phyloP scores from a whole-genome alignment of 2,113 vertebrate species.

The Oenanthe melanoleuca region DNA sequence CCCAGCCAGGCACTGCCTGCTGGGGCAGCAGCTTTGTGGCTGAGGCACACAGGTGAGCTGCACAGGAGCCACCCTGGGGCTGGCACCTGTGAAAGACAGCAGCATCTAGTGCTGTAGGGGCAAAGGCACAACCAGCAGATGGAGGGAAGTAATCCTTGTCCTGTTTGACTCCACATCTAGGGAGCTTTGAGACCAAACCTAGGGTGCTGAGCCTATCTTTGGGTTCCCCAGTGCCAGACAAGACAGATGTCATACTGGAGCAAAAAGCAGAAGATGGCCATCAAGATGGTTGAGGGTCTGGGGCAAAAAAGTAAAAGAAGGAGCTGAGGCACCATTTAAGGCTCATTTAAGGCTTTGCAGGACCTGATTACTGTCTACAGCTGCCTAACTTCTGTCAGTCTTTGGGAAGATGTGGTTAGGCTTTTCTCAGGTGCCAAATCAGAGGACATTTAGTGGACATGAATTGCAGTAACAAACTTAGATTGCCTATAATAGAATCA shows the following conservation, averaged over 20 bases:
- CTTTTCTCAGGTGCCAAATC: not conserved
- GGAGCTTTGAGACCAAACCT: not conserved
- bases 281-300: not conserved
- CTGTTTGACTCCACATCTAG: not conserved
- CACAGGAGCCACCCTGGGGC: not conserved
- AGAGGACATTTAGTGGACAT: not conserved
- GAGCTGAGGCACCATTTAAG: not conserved
- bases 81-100: not conserved
- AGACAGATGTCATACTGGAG: not conserved
- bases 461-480: not conserved
- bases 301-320: not conserved
- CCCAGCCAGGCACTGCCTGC: rapidly evolving
- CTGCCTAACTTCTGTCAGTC: not conserved
- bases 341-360: not conserved
- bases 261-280: not conserved
- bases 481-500: not conserved
- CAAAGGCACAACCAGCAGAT: not conserved
- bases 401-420: not conserved
- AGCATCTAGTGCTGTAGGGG: not conserved
- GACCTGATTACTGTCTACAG: not conserved
- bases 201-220: not conserved
- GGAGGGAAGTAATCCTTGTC: not conserved
- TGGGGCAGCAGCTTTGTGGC: not conserved
- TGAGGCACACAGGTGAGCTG: too few species aligned
- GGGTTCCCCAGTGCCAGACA: not conserved